Percentiles rank a stretch among this genome's conserved stretches.
These are phyloP conservation scores for Plagodis dolabraria DNA, from an alignment of 2,888 invertebrate species.

Conservation along the genomic window DNA sequence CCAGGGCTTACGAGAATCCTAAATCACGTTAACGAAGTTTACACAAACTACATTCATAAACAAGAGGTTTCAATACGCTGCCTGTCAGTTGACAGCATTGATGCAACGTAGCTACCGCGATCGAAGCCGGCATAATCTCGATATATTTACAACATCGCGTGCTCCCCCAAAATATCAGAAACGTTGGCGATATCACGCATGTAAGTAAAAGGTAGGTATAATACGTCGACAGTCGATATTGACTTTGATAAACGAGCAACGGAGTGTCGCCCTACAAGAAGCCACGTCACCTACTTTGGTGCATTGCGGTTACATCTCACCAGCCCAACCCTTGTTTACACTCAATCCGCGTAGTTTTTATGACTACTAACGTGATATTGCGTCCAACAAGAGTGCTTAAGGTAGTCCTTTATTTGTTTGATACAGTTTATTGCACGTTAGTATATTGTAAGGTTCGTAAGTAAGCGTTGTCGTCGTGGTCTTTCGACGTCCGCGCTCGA, in stretches of 20 bases:
- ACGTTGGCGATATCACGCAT: constrained; percentile 51
- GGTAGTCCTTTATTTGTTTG: constrained; percentile 71
- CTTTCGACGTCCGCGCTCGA: constrained; percentile 35
- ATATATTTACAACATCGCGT: constrained; percentile 40
- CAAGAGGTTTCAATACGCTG: constrained; percentile 35
- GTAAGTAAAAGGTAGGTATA: constrained; percentile 68
- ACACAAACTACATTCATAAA: constrained; percentile 37
- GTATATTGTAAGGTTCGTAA: constrained; percentile 53
- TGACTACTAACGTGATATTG: constrained; percentile 74
- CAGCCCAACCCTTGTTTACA: constrained; percentile 73
- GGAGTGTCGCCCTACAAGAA: constrained; percentile 77
- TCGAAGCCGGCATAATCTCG: constrained; percentile 33
- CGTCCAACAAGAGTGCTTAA: constrained; percentile 65
- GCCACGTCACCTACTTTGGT: constrained; percentile 81
- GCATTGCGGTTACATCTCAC: constrained; percentile 78
- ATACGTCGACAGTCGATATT: constrained; percentile 78
- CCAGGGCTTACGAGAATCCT: constrained; percentile 22
- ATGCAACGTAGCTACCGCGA: constrained; percentile 36
- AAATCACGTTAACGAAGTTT: constrained; percentile 36
- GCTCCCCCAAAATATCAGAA: constrained; percentile 37
- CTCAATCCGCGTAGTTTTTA: constrained; percentile 75
- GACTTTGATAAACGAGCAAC: constrained; percentile 82
- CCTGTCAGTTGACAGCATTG: constrained; percentile 31
- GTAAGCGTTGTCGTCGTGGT: constrained; percentile 47
- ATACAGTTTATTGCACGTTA: constrained; percentile 70